Conservation (phyloP, 2,888 invertebrate genomes). For the Encarsia formosa region DNA sequence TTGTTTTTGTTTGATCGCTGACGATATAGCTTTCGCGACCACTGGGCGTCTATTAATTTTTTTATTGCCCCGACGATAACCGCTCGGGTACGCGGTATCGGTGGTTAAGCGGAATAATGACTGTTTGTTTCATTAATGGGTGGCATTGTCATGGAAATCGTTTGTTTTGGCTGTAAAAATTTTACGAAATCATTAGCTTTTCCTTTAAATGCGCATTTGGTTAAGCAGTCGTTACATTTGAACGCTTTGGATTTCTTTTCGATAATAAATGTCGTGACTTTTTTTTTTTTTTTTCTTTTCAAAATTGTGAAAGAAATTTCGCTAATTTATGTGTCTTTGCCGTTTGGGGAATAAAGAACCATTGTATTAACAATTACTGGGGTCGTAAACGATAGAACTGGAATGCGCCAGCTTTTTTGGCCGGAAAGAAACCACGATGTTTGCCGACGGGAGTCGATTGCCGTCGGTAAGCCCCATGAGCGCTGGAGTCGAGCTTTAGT, state of each 20-base stretch:
- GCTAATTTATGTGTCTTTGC: no score
- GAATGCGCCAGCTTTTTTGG: neutral
- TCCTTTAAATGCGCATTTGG: slow-evolving; percentile 10
- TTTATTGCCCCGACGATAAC: no score
- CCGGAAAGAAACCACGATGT: neutral
- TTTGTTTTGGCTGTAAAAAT: slow-evolving; percentile 14
- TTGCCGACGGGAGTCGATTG: slow-evolving; percentile 20
- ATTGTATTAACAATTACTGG: no score
- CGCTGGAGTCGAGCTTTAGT: no score
- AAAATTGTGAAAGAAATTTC: no score
- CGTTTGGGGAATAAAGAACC: no score
- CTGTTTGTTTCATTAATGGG: neutral
- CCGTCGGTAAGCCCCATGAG: neutral
- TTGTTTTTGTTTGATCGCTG: neutral
- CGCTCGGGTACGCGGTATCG: no score
- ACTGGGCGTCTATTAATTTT: no score
- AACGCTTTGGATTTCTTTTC: neutral
- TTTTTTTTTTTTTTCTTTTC: no score
- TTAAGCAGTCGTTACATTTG: slow-evolving; percentile 8
- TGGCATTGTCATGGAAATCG: slow-evolving; percentile 10
- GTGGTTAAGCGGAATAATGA: slow-evolving; percentile 2
- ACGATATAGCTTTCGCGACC: no score
- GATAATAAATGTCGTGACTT: slow-evolving; percentile 1
- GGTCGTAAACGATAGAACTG: slow-evolving; percentile 13
- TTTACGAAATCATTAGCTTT: slow-evolving; percentile 17